Conservation (phyloP, 2,797 vertebrate species). For the Anolis apletophallus region DNA sequence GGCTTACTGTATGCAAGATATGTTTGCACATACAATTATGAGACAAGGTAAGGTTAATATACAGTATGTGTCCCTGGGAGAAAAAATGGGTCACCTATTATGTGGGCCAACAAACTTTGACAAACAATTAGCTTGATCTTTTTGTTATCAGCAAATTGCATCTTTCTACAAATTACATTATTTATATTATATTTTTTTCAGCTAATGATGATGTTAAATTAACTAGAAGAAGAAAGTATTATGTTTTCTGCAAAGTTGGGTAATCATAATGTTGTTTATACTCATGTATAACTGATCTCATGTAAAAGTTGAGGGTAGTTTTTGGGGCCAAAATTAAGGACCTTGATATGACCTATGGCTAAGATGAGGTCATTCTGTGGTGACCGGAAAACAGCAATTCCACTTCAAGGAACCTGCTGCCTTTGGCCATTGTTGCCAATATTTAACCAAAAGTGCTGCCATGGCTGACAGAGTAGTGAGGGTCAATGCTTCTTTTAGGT, state of each 20-base stretch:
- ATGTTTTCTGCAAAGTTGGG: not conserved
- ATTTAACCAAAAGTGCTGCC: no score
- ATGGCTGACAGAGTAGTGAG: no score
- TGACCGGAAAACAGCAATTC: no score
- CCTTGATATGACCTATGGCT: no score
- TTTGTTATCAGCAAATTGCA: not conserved
- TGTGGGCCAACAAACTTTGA: not conserved
- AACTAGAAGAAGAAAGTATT: not conserved
- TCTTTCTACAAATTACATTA: not conserved
- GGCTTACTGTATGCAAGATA: conserved; percentile 13
- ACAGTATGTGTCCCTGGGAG: not conserved
- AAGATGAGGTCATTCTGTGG: no score
- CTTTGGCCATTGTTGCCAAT: no score
- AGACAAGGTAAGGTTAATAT: not conserved
- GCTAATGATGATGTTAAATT: not conserved
- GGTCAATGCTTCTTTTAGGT: no score
- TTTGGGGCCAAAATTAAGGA: no score
- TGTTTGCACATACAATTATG: conserved; percentile 42
- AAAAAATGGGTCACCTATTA: conserved; percentile 26
- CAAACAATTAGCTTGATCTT: conserved; percentile 4
- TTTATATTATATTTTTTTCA: conserved; percentile 12
- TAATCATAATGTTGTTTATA: no score
- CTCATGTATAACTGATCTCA: no score
- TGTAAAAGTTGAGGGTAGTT: no score
- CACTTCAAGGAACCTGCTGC: no score